Base-by-base conservation (phyloP, 2,797 vertebrate genomes). In the Euthynnus affinis region DNA sequence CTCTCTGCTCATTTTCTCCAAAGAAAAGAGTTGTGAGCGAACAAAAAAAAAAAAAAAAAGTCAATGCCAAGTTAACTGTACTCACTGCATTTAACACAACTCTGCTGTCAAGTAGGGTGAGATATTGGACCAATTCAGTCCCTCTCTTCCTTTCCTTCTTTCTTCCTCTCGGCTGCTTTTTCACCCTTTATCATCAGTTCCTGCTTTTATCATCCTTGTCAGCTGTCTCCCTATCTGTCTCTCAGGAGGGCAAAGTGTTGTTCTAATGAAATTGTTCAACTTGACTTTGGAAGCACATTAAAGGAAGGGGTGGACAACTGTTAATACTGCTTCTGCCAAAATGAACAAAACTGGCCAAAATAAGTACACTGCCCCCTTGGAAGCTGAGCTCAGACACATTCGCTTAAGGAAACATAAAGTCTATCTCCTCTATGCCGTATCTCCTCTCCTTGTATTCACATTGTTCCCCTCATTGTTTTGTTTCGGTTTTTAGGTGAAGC, bases 281-380 rank as follows among this genome's bases (percentile, higher is more conserved):
- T 88, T 90, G 87, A 90, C 91, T 93, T 91, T 94, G 93, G 94
- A 94, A 83, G 84, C 52, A 90, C 83, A 87, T 91, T 67, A 90
- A 91, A 92, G 87, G 77, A 65, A 67, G 67, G 57, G 55, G 29
- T 65, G 88, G 87, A 92, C 85, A 87, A 87, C 76, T 69, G 85
- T 87, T 84, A 82, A 63, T 40, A 53, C 48, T 48, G 60, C 56
- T 48, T 71, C 67, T 81, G 87, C 86, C 90, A 91, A 91, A 71
- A 88, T 12, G 78, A 82, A 81, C 80, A 79, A 40, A 84, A 86
- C 64, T 32, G 46, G 71, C 78, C 87, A 78, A 82, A 83, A 70
- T 68, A 85, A 89, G 81, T 75, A 81, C 29, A 77, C 81, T 76
- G 75, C 77, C 78, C 62, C 60, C 23, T 55, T 82, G 71, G 83